These are phyloP conservation scores for Paradoxurus hermaphroditus DNA, from an alignment of 2,113 vertebrate species.

Conservation along the genomic window DNA sequence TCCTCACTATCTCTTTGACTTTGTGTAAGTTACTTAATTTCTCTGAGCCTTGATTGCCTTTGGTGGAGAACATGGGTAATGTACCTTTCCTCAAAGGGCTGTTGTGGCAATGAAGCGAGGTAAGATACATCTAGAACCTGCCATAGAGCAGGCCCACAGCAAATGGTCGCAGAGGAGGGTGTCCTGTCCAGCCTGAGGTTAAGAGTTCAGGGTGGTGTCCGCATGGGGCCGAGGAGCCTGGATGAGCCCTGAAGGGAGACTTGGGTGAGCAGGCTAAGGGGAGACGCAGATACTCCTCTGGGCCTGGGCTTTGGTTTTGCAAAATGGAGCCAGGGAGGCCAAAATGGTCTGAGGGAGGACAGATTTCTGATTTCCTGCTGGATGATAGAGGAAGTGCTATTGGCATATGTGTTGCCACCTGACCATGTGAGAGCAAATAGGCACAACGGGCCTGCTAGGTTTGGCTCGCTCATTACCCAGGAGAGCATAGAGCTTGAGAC, in stretches of 20 bases:
- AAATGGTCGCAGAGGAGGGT: not conserved
- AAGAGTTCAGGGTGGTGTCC: not conserved
- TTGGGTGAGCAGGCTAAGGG: not conserved
- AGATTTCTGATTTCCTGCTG: not conserved
- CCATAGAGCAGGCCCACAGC: not conserved
- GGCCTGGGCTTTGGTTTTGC: not conserved
- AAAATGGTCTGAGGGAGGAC: not conserved
- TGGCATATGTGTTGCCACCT: not conserved
- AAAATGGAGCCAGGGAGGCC: not conserved
- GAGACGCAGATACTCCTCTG: not conserved
- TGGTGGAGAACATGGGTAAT: not conserved
- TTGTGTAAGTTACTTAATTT: not conserved
- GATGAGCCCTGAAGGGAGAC: no score
- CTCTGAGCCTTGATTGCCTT: not conserved
- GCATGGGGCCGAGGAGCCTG: not conserved
- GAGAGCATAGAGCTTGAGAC: not conserved
- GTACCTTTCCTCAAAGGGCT: not conserved
- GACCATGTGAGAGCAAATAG: no score
- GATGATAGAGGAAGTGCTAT: not conserved
- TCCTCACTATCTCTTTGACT: not conserved
- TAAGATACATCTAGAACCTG: not conserved
- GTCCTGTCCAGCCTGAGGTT: not conserved
- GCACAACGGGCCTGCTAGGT: not conserved
- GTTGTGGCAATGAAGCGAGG: not conserved
- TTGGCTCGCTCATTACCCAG: accelerated